A percentile compares a stretch with the other conserved stretches of the same genome.
These are phyloP conservation scores for Synanceia verrucosa DNA, from an alignment of 2,797 vertebrate species.

Conservation along the genomic window DNA sequence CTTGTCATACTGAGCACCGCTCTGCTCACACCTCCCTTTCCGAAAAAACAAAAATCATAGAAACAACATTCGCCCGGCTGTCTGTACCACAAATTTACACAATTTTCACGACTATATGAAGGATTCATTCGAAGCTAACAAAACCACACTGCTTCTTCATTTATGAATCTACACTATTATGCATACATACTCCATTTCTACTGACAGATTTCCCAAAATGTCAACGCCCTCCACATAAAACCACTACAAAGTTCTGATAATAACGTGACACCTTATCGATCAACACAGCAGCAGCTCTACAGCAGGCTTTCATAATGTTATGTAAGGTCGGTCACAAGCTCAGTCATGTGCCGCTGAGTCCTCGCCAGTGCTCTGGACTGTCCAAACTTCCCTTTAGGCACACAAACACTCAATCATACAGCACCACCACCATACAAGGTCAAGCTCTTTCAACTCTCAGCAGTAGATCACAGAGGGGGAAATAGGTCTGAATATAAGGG, in stretches of 20 bases:
- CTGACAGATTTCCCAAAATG: not conserved
- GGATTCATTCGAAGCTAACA: not conserved
- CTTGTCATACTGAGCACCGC: not conserved
- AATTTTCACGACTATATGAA: no score
- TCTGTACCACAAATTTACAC: no score
- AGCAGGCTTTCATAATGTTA: conserved; percentile 43
- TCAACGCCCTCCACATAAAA: not conserved
- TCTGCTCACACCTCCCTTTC: not conserved
- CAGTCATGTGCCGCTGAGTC: conserved; percentile 59
- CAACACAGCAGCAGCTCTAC: conserved; percentile 18
- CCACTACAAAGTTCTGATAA: conserved; percentile 14
- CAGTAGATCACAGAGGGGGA: conserved; percentile 11
- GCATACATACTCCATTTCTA: not conserved
- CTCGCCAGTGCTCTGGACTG: conserved; percentile 40
- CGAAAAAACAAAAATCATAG: no score
- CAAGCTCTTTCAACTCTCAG: conserved; percentile 33
- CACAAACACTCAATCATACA: conserved; percentile 8
- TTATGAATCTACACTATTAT: not conserved
- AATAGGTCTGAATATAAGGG: not conserved
- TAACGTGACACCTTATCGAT: conserved; percentile 48
- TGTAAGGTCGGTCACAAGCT: conserved; percentile 65
- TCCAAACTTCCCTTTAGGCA: conserved; percentile 58
- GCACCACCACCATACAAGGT: conserved; percentile 68
- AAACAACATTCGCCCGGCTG: no score
- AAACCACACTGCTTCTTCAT: not conserved